Conservation (phyloP, 2,797 vertebrate genomes). For the Sphenopsis melanotis region DNA sequence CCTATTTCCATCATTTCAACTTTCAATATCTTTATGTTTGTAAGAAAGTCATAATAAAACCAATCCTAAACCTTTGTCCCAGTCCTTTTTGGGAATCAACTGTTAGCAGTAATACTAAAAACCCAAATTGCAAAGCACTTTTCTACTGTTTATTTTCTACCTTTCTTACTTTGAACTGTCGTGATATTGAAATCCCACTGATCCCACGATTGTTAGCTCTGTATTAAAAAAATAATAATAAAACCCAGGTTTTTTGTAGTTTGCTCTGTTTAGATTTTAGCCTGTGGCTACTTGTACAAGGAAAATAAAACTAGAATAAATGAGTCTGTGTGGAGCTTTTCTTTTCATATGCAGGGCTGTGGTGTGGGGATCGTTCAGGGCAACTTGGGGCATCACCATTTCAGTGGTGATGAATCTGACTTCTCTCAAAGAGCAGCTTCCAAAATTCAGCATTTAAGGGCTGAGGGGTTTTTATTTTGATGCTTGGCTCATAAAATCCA, state of each 20-base stretch:
- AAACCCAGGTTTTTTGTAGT: slow-evolving; percentile 76
- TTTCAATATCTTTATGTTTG: background rate
- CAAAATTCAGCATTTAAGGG: background rate
- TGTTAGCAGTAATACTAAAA: slow-evolving; percentile 34
- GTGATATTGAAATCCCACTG: slow-evolving; percentile 67
- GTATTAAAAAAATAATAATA: slow-evolving; percentile 55
- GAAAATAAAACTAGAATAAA: slow-evolving; percentile 79
- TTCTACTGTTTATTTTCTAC: slow-evolving; percentile 59
- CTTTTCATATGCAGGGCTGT: background rate
- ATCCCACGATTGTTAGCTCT: slow-evolving; percentile 70
- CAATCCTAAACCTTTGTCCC: background rate
- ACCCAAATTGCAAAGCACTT: slow-evolving; percentile 53
- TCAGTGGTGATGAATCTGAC: background rate
- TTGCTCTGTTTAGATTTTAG: slow-evolving; percentile 80
- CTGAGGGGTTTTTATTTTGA: background rate
- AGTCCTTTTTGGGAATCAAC: background rate
- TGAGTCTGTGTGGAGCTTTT: slow-evolving; percentile 71
- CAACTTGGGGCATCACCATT: accelerated
- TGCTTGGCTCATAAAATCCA: background rate
- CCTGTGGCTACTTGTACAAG: slow-evolving; percentile 84
- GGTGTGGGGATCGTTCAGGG: background rate
- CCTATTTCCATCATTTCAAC: background rate
- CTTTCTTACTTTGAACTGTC: slow-evolving; percentile 64
- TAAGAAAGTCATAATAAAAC: background rate
- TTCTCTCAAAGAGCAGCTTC: background rate